Evolutionary conservation across 2,797 vertebrate species (phyloP).

Genomic region (Enteromius viviparus): DNA sequence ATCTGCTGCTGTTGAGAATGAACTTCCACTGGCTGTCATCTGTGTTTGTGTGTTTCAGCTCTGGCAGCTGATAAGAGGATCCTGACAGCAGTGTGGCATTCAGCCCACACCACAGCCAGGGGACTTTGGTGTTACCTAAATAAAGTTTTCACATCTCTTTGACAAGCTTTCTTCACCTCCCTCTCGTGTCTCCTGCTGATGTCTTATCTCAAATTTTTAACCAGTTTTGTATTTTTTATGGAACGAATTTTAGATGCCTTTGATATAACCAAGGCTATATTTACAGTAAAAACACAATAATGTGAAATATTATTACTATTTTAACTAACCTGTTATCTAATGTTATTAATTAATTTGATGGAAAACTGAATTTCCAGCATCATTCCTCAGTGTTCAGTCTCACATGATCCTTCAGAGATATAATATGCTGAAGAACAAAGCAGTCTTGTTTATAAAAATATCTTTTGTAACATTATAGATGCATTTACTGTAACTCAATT

Average conservation of each 20-base stretch:
- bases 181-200: not conserved
- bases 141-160: constrained; percentile 32
- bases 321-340: not conserved
- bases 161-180: constrained; percentile 26
- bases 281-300: not conserved
- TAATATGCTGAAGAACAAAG: not conserved
- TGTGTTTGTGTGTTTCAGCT: constrained; percentile 21
- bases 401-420: not conserved
- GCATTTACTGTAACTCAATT: no score
- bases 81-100: constrained; percentile 38
- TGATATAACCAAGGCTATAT: not conserved
- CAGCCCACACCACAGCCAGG: constrained; percentile 1
- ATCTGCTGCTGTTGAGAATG: constrained; percentile 52
- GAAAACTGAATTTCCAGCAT: not conserved
- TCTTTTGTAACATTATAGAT: no score
- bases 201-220: not conserved
- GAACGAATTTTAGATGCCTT: not conserved
- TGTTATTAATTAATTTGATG: not conserved
- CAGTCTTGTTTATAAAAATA: not conserved
- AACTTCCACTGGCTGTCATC: constrained; percentile 42
- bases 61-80: constrained; percentile 38
- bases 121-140: constrained; percentile 19
- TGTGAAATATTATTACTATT: not conserved
- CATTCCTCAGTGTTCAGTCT: not conserved
- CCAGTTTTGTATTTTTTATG: not conserved